Evolutionary conservation across 1,140 invertebrate species (phyloP).

Genomic region (Musca domestica): DNA sequence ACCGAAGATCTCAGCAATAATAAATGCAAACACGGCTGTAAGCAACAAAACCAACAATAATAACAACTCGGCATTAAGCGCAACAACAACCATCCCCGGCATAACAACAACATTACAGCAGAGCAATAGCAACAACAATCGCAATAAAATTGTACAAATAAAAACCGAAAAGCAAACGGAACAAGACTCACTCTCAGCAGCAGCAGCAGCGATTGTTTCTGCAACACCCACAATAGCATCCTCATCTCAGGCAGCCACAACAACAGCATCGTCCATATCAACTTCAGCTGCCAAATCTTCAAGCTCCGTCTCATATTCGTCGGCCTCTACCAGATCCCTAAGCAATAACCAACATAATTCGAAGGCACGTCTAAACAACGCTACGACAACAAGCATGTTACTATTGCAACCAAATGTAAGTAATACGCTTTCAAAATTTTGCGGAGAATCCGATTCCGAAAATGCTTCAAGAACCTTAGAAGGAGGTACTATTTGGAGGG

Average conservation of each 20-base stretch:
- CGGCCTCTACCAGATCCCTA: neutral
- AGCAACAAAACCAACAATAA: neutral
- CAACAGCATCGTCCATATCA: constrained; percentile 19
- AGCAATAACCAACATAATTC: neutral
- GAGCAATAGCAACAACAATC: constrained; percentile 13
- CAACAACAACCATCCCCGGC: neutral
- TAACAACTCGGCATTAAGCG: neutral
- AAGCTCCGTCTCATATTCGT: neutral
- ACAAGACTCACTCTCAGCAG: neutral
- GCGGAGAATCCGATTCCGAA: too few relatives aligned
- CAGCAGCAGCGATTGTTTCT: constrained; percentile 26
- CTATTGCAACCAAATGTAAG: constrained; percentile 54
- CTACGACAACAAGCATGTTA: constrained; percentile 51
- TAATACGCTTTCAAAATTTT: constrained; percentile 13
- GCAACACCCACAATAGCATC: constrained; percentile 23
- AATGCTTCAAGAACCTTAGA: too few relatives aligned
- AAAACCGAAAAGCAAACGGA: constrained; percentile 1
- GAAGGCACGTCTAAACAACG: constrained; percentile 37
- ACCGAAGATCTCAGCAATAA: constrained; percentile 20
- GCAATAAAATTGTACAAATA: constrained; percentile 9
- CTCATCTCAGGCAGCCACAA: constrained; percentile 29
- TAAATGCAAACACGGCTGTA: neutral
- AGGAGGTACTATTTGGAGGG: too few relatives aligned
- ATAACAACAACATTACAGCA: neutral
- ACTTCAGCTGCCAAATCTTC: constrained; percentile 9